Conservation (phyloP, 1,140 invertebrate species). For the Eurosta solidaginis region DNA sequence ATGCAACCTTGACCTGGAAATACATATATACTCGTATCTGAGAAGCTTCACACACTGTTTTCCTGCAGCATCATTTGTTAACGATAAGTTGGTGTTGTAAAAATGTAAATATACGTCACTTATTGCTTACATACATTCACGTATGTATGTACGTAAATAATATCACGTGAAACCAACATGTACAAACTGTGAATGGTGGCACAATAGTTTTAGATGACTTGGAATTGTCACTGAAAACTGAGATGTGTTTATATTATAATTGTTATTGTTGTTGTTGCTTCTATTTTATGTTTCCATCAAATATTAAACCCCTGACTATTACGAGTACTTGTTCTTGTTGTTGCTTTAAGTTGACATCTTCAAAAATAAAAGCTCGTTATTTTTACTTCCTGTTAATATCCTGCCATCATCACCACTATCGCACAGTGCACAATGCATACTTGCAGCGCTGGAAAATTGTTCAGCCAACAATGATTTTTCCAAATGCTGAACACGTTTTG, state of each 20-base stretch:
- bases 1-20: constrained; percentile 22
- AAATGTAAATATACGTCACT: neutral
- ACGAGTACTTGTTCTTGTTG: neutral
- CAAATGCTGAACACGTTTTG: neutral
- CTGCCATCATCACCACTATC: neutral
- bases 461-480: neutral
- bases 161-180: neutral
- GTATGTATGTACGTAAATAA: neutral
- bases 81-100: neutral
- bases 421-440: neutral
- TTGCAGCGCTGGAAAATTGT: neutral
- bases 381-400: neutral
- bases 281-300: neutral
- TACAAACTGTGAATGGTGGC: neutral
- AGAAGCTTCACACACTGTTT: neutral
- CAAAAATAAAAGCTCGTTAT: neutral
- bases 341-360: neutral
- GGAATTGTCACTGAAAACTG: neutral
- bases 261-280: neutral
- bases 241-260: neutral
- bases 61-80: neutral
- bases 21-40: constrained; percentile 11
- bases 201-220: neutral
- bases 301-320: neutral
- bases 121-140: neutral